phyloP scores from a whole-genome alignment of 2,888 invertebrate genomes.

The Aleiodes leptofemur region DNA sequence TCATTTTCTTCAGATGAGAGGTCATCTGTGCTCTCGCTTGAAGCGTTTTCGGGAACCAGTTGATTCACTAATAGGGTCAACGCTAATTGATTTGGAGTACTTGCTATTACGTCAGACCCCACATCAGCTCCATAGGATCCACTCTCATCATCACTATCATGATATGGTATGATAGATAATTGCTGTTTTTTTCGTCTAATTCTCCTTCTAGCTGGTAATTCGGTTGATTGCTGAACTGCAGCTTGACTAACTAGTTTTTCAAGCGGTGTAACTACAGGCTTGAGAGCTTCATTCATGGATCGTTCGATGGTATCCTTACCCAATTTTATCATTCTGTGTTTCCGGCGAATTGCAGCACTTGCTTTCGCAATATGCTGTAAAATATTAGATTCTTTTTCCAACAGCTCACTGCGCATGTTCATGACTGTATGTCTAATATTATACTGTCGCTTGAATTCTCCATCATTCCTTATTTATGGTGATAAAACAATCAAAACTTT shows the following conservation, averaged over 20 bases:
- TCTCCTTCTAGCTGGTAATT: background rate
- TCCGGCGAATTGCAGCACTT: constrained; percentile 51
- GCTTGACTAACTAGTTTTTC: constrained; percentile 48
- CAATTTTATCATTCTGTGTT: constrained; percentile 47
- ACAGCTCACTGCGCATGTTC: constrained; percentile 41
- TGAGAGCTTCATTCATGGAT: constrained; percentile 45
- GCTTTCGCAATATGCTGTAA: constrained; percentile 46
- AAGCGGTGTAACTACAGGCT: constrained; percentile 43
- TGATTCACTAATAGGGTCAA: too few species aligned
- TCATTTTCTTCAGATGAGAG: too few species aligned
- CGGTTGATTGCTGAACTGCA: constrained; percentile 1
- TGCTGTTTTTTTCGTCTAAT: too few species aligned
- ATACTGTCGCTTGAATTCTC: constrained; percentile 32
- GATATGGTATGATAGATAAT: too few species aligned
- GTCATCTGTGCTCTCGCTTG: too few species aligned
- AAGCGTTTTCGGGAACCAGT: too few species aligned
- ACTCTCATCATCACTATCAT: background rate
- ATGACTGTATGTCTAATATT: background rate
- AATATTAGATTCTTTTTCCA: background rate
- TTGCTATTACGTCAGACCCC: too few species aligned
- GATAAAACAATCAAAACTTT: constrained; percentile 51
- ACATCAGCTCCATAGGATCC: too few species aligned
- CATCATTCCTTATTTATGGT: constrained; percentile 40
- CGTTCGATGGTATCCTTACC: constrained; percentile 37
- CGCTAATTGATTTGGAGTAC: too few species aligned